Base-by-base conservation (phyloP, 2,888 invertebrate genomes). In the Zaprionus lineosus region DNA sequence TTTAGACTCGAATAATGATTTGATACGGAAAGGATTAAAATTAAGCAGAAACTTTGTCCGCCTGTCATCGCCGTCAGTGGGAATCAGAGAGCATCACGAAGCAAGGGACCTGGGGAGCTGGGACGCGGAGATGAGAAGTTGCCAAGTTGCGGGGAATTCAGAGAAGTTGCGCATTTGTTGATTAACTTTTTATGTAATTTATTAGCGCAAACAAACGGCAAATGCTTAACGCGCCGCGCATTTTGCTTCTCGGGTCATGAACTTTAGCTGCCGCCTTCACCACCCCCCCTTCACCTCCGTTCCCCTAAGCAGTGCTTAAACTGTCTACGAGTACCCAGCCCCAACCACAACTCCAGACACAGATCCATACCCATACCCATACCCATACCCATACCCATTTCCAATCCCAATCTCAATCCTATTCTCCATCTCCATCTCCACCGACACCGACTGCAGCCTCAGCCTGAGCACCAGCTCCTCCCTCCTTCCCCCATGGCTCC, bases 21-120 rank as follows among this genome's bases (percentile, higher is more conserved):
- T 85, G 88, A 88, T 86, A 86, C 87, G 88, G 87, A 89, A 89
- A 88, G 89, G 89, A 89, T 89, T 89, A 89, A 87, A 88, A 89
- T 89, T 89, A 89, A 86, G 87, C 84, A 81, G 82, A 88, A 87
- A 86, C 82, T 82, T 88, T 70, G 47, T 58, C 74, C 50, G 69
- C 62, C 57, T 47, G 60, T 57, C 57, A 52, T 46, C 55, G 16
- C 6, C n/a, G 8, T 5, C 4, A 15, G 14, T 29, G 9, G 2
- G 9, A 0, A 7, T 9, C 19, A 14, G 19, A 4, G 16, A 9
- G 50, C 21, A n/a, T n/a, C n/a, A n/a, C n/a, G n/a, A n/a, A n/a
- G n/a, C n/a, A n/a, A n/a, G n/a, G n/a, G n/a, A n/a, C n/a, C n/a
- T n/a, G n/a, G n/a, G n/a, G n/a, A n/a, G n/a, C n/a, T n/a, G n/a